phyloP scores from a whole-genome alignment of 1,140 invertebrate species.

The Euglossa dilemma region DNA sequence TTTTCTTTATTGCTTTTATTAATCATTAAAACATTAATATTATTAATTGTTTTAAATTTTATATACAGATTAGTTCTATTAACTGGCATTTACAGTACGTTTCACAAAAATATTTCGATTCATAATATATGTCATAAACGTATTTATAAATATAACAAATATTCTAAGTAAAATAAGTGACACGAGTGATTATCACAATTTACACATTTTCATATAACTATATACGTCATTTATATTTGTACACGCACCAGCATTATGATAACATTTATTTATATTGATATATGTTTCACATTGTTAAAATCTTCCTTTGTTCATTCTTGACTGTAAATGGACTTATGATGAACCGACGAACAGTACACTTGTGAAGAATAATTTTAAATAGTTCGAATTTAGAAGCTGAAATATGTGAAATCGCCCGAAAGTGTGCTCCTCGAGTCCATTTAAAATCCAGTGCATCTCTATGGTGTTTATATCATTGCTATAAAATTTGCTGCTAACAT shows the following conservation, averaged over 20 bases:
- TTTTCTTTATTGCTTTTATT: neutral
- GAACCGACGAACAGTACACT: slow-evolving; percentile 48
- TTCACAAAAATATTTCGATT: slow-evolving; percentile 59
- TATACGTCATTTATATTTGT: slow-evolving; percentile 35
- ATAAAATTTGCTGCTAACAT: slow-evolving; percentile 58
- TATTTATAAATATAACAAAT: slow-evolving; percentile 30
- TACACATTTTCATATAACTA: slow-evolving; percentile 54
- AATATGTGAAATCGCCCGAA: slow-evolving; percentile 62
- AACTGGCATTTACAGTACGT: slow-evolving; percentile 48
- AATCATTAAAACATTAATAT: neutral
- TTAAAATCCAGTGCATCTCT: slow-evolving; percentile 66
- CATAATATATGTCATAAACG: slow-evolving; percentile 37
- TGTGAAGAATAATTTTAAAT: slow-evolving; percentile 53
- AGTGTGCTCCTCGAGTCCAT: slow-evolving; percentile 62
- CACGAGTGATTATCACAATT: slow-evolving; percentile 49
- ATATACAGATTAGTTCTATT: neutral
- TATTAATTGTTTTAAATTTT: neutral
- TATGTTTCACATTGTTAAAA: slow-evolving; percentile 51
- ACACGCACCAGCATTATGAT: slow-evolving; percentile 50
- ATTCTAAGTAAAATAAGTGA: slow-evolving; percentile 31
- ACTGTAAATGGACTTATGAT: slow-evolving; percentile 40
- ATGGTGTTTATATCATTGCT: slow-evolving; percentile 59
- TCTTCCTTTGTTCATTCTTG: slow-evolving; percentile 55
- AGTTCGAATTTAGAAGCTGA: slow-evolving; percentile 48
- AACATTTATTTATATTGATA: slow-evolving; percentile 48